These are phyloP conservation scores for Meloe dianella DNA, from an alignment of 2,888 invertebrate genomes.

Conservation along the genomic window DNA sequence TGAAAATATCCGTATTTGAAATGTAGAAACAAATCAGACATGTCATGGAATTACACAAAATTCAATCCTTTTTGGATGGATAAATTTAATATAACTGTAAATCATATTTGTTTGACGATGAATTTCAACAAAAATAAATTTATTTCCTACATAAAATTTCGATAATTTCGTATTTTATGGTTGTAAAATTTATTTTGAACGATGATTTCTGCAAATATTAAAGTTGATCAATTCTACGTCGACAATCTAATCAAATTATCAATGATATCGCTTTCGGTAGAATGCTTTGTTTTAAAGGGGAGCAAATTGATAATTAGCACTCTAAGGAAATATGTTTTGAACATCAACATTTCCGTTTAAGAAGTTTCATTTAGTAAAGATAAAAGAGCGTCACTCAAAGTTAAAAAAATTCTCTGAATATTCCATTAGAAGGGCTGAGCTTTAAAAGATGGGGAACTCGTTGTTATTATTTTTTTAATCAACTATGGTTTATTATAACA, in stretches of 20 bases:
- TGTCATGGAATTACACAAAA: not conserved
- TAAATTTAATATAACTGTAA: not conserved
- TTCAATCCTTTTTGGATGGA: no score
- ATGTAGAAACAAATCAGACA: not conserved
- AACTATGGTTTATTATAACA: no score
- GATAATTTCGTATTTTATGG: no score
- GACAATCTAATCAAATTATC: not conserved
- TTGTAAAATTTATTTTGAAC: no score
- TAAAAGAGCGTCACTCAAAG: no score
- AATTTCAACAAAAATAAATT: not conserved
- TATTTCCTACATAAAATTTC: not conserved
- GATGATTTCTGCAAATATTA: not conserved
- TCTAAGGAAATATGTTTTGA: no score
- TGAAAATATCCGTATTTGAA: not conserved
- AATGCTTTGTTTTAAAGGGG: not conserved
- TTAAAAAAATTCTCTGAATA: no score
- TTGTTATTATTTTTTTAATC: no score
- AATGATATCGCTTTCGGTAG: not conserved
- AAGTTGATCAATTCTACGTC: not conserved
- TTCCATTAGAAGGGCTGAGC: no score
- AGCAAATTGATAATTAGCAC: not conserved
- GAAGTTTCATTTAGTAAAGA: no score
- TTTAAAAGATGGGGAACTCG: no score
- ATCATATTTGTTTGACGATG: not conserved
- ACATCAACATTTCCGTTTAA: no score